Conservation (phyloP, 2,113 vertebrate species). For the Euleptes europaea region DNA sequence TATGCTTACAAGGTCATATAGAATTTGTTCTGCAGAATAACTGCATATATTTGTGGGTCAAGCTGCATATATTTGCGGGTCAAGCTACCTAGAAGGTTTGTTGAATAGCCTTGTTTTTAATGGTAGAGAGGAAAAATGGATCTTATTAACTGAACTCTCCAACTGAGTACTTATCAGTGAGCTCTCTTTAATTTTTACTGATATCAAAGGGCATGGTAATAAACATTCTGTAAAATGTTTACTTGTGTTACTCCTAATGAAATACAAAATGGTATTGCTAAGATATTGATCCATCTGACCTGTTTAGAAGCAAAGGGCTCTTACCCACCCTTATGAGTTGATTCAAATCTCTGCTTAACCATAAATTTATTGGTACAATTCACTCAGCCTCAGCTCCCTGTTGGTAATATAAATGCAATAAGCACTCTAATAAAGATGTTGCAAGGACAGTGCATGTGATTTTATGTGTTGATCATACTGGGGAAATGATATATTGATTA, state of each 20-base stretch:
- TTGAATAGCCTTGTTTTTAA: conserved; percentile 24
- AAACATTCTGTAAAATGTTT: neutral
- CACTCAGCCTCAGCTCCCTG: neutral
- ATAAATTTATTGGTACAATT: neutral
- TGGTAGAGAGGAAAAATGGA: neutral
- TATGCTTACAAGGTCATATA: neutral
- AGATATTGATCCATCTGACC: neutral
- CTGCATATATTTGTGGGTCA: neutral
- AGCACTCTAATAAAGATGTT: neutral
- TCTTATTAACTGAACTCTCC: neutral
- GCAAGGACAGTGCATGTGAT: neutral
- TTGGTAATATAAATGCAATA: neutral
- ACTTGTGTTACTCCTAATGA: neutral
- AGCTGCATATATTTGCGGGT: no score
- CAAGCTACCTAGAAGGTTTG: neutral
- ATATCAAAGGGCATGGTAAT: neutral
- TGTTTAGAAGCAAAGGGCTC: neutral
- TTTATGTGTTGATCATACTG: neutral
- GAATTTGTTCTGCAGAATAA: neutral
- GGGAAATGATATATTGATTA: neutral
- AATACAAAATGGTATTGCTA: neutral
- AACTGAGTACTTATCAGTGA: neutral
- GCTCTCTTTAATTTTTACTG: neutral
- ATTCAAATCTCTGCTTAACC: neutral
- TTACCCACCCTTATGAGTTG: neutral